phyloP scores from a whole-genome alignment of 2,888 invertebrate species.

The Caenorhabditis sp. region DNA sequence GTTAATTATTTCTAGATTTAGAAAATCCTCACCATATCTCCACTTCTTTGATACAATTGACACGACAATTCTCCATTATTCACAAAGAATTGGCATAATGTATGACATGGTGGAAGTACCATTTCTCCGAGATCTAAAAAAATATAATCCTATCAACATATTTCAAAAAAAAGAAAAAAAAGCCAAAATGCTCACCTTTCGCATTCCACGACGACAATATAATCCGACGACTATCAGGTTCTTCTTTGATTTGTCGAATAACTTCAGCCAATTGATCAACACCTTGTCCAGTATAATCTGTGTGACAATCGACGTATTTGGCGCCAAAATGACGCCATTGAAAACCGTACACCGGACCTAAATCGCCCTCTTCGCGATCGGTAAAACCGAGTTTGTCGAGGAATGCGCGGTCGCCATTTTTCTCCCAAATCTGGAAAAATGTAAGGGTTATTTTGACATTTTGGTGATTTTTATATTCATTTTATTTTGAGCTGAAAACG shows the following conservation, averaged over 20 bases:
- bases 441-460: not conserved
- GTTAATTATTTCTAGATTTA: not conserved
- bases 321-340: constrained; percentile 98
- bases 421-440: constrained; percentile 90
- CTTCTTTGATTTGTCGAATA: constrained; percentile 81
- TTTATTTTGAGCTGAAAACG: too few relatives aligned
- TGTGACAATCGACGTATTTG: constrained; percentile 82
- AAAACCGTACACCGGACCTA: constrained; percentile 96
- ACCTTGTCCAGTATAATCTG: constrained; percentile 85
- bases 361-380: constrained; percentile 88
- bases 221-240: constrained; percentile 87
- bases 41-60: constrained; percentile 92
- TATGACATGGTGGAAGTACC: constrained; percentile 97
- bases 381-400: constrained; percentile 86
- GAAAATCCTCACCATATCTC: constrained; percentile 82
- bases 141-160: too few relatives aligned
- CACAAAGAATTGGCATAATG: constrained; percentile 92
- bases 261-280: constrained; percentile 85
- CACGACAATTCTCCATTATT: constrained; percentile 84
- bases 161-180: too few relatives aligned
- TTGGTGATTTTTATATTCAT: not conserved
- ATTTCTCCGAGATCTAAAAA: constrained; percentile 77
- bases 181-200: constrained; percentile 73
- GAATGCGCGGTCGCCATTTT: constrained; percentile 87
- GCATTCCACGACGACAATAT: constrained; percentile 96